phyloP scores from a whole-genome alignment of 2,888 invertebrate species.

The Eurois occulta region DNA sequence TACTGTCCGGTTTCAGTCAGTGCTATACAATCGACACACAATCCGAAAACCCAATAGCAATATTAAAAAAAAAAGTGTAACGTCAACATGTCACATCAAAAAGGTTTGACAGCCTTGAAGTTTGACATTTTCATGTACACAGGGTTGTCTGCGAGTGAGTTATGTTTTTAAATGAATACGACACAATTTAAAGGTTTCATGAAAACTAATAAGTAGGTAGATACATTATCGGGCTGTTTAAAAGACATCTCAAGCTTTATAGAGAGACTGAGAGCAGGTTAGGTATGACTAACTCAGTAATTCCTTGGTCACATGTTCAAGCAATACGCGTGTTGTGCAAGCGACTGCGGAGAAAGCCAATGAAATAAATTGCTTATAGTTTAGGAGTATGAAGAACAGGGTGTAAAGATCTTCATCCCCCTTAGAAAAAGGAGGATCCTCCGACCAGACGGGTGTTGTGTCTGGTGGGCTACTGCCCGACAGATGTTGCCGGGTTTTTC shows the following conservation, averaged over 20 bases:
- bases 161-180: not conserved
- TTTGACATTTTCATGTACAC: conserved; percentile 1
- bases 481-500: no score
- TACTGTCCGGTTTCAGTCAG: not conserved
- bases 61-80: conserved; percentile 14
- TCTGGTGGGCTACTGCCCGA: no score
- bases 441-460: no score
- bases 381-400: no score
- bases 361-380: no score
- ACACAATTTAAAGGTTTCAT: not conserved
- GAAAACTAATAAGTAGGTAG: not conserved
- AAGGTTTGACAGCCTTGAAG: conserved; percentile 7
- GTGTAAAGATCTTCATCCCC: no score
- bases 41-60: conserved; percentile 37
- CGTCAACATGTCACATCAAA: not conserved
- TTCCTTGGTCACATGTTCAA: not conserved
- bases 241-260: not conserved
- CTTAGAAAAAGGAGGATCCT: no score
- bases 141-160: not conserved
- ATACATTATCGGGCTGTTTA: not conserved
- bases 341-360: no score
- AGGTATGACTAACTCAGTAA: not conserved
- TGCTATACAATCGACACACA: conserved; percentile 16
- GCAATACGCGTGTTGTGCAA: no score
- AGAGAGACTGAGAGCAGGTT: not conserved